Evolutionary conservation across 2,113 vertebrate species (phyloP), one percentile per base, ranked within the genome.

Genomic region (Phoenicopterus ruber): DNA sequence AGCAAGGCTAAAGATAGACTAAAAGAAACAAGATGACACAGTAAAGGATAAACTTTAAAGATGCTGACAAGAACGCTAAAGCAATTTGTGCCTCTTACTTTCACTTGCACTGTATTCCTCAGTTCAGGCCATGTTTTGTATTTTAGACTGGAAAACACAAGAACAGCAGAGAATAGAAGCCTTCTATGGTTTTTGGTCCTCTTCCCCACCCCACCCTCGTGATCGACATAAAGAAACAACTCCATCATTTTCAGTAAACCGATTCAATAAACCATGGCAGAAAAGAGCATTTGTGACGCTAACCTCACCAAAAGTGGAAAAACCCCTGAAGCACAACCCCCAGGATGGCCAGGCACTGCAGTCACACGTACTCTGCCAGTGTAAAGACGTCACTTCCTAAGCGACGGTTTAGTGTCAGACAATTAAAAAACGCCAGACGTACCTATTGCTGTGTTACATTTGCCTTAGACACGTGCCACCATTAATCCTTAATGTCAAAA

Each of bases 201-300:
- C 17, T 13, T 28, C 28, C 17, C 15, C 2, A 0, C 12, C 15
- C 17, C 31, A 38, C 11, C 22, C 49, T 58, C 34, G 12, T 0
- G 20, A 49, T 9, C 55, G 44, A 13, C 7, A 18, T 2, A 57
- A 81, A 46, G 2, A 10, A 54, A 34, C 38, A 28, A 12, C 52
- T 58, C 42, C 11, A 7, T 11, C 7, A 73, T 13, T 47, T 49
- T 19, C 18, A 7, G 16, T 8, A 82, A 80, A 52, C 2, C 20
- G 47, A 65, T 11, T 31, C 31, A 52, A 73, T 11, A 42, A 78
- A 82, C 13, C 13, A 6, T 1, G 28, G 13, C 38, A 52, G 72
- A 10, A 52, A 42, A 34, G 24, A 29, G 17, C 6, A 16, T 46
- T 25, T 25, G 34, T 62, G 82, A 28, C 29, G 26, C 9, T 20